phyloP scores from a whole-genome alignment of 2,888 invertebrate species.

The Drosophila buzzatii region DNA sequence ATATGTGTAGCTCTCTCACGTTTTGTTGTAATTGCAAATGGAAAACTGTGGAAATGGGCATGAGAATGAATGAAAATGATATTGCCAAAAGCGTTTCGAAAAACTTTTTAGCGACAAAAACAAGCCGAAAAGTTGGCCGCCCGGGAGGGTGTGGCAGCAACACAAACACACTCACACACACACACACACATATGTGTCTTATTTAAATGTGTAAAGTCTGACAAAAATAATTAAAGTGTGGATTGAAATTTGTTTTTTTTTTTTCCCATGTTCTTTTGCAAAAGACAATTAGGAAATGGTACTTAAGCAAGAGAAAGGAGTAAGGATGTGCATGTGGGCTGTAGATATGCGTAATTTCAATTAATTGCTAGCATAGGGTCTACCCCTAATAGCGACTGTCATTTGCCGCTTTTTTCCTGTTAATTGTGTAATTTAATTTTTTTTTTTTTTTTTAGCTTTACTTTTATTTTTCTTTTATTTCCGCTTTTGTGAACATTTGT shows the following conservation, averaged over 20 bases:
- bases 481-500: conserved; percentile 42
- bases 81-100: conserved; percentile 59
- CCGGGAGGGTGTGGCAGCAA: not conserved
- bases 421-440: conserved; percentile 17
- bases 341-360: conserved; percentile 60
- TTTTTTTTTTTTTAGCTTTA: conserved; percentile 27
- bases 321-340: not conserved
- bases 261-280: conserved; percentile 18
- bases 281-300: conserved; percentile 78
- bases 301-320: conserved; percentile 34
- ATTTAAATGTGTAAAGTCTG: conserved; percentile 71
- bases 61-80: conserved; percentile 49
- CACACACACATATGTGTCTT: conserved; percentile 35
- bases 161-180: not conserved
- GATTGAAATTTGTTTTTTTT: conserved; percentile 60
- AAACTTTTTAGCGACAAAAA: conserved; percentile 70
- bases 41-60: conserved; percentile 45
- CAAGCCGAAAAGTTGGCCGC: conserved; percentile 38
- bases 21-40: conserved; percentile 57
- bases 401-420: conserved; percentile 31
- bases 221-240: conserved; percentile 78
- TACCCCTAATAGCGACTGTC: conserved; percentile 26
- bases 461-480: not conserved
- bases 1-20: conserved; percentile 41
- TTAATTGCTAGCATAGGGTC: conserved; percentile 42